phyloP scores from a whole-genome alignment of 2,113 vertebrate genomes.

The Sphyrna mokarran region DNA sequence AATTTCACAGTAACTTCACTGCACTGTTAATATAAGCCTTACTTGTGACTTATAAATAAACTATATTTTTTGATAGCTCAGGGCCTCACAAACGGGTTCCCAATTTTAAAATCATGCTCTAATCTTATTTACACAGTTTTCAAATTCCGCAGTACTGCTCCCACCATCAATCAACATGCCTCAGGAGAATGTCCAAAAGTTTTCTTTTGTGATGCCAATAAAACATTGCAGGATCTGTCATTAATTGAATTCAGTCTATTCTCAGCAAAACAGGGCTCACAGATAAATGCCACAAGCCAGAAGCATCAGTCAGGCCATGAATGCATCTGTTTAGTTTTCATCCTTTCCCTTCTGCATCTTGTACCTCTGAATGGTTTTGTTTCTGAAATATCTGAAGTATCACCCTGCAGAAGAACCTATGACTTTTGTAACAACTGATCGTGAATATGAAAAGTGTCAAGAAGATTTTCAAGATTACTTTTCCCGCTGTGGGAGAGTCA shows the following conservation, averaged over 20 bases:
- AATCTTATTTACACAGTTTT: no score
- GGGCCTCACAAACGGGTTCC: no score
- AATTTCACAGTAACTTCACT: no score
- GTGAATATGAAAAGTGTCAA: not conserved
- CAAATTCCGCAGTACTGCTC: not conserved
- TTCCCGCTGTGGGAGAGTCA: not conserved
- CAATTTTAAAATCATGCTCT: no score
- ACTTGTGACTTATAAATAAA: no score
- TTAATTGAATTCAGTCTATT: not conserved
- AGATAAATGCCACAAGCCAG: not conserved
- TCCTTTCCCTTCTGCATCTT: not conserved
- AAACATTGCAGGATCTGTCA: not conserved
- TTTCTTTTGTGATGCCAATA: not conserved
- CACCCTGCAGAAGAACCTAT: not conserved
- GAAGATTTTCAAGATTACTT: not conserved
- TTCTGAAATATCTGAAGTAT: not conserved
- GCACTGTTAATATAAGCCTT: no score
- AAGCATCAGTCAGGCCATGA: not conserved
- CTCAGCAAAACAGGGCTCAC: not conserved
- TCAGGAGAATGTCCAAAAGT: not conserved
- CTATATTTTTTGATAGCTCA: no score
- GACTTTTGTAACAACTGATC: not conserved
- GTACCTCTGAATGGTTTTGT: not conserved
- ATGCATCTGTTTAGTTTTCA: not conserved
- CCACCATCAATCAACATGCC: not conserved